Conservation (phyloP, 2,113 vertebrate species). For the Sceloporus undulatus region DNA sequence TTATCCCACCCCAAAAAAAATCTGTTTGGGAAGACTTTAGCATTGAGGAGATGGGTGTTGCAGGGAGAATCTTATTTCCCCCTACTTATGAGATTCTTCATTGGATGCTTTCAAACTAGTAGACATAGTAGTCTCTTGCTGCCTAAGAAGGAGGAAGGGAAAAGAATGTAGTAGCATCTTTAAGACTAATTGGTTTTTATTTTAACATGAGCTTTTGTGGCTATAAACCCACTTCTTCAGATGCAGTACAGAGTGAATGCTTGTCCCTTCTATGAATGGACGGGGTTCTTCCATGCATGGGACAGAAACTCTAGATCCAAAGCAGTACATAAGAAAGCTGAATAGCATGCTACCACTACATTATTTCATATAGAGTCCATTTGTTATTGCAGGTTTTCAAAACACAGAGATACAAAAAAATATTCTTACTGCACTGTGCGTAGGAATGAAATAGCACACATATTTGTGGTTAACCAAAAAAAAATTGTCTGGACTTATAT, state of each 20-base stretch:
- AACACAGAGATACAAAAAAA: slow-evolving; percentile 75
- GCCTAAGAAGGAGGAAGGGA: not conserved
- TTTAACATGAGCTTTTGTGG: too few species aligned
- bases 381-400: slow-evolving; percentile 69
- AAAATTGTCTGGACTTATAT: slow-evolving; percentile 69
- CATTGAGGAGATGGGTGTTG: not conserved
- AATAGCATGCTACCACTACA: not conserved
- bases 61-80: not conserved
- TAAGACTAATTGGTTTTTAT: not conserved
- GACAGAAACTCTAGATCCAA: not conserved
- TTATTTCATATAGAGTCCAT: slow-evolving; percentile 36
- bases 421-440: slow-evolving; percentile 78
- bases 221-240: too few species aligned
- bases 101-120: too few species aligned
- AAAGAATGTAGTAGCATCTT: not conserved
- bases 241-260: not conserved
- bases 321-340: not conserved
- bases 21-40: not conserved
- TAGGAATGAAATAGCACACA: slow-evolving; percentile 82
- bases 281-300: not conserved
- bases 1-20: not conserved
- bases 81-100: not conserved
- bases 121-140: too few species aligned
- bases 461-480: slow-evolving; percentile 79
- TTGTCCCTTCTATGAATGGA: not conserved